Evolutionary conservation across 2,797 vertebrate genomes (phyloP).

Genomic region (Synanceia verrucosa): DNA sequence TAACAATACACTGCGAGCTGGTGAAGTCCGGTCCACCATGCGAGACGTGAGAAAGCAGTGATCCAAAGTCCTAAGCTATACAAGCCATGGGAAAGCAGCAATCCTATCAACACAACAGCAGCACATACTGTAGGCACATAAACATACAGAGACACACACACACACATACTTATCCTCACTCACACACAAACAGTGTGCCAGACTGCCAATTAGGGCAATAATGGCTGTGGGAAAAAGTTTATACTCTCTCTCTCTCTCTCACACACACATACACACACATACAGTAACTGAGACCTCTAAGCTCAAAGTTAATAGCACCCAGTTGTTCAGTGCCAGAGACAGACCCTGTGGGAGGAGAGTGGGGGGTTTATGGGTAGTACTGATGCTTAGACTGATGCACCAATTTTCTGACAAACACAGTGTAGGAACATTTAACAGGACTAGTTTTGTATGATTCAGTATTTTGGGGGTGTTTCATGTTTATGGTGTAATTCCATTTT

Average conservation of each 20-base stretch:
- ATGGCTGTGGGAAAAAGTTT: constrained; percentile 57
- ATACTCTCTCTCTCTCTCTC: constrained; percentile 14
- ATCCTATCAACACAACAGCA: constrained; percentile 35
- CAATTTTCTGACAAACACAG: constrained; percentile 26
- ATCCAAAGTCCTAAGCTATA: constrained; percentile 60
- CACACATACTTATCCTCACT: constrained; percentile 18
- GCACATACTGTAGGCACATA: constrained; percentile 16
- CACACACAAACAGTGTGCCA: constrained; percentile 54
- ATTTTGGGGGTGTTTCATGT: not conserved
- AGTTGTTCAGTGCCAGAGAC: constrained; percentile 77
- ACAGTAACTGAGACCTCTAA: constrained; percentile 70
- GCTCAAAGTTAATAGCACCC: constrained; percentile 73
- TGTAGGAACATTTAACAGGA: constrained; percentile 1
- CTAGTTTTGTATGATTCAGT: constrained; percentile 1
- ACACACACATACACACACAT: constrained; percentile 24
- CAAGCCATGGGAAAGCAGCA: constrained; percentile 71
- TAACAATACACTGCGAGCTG: constrained; percentile 56
- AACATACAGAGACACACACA: constrained; percentile 13
- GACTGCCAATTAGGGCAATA: constrained; percentile 62
- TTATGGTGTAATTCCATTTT: not conserved
- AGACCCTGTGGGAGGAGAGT: constrained; percentile 59
- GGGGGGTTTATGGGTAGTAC: constrained; percentile 1
- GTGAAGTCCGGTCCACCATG: constrained; percentile 35
- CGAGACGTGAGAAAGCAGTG: constrained; percentile 68
- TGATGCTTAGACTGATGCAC: constrained; percentile 39